Conservation (phyloP, 2,888 invertebrate genomes). For the Capitulum mitella region DNA sequence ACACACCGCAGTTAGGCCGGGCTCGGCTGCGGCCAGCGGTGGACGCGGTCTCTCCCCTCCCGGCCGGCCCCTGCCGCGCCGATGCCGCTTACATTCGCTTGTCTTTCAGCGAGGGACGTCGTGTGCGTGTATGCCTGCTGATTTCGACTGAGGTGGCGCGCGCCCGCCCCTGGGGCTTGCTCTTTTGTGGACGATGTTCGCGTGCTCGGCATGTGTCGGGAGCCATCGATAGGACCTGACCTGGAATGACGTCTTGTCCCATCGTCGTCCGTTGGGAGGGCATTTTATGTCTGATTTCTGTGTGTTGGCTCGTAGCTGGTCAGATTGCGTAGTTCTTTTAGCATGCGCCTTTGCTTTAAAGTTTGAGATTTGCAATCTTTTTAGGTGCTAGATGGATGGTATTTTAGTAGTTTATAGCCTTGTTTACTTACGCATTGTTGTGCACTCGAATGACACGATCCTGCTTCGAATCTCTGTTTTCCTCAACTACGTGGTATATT, state of each 20-base stretch:
- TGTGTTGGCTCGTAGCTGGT: not conserved
- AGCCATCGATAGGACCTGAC: too few relatives aligned
- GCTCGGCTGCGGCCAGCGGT: not conserved
- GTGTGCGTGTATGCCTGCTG: too few relatives aligned
- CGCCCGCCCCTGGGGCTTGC: too few relatives aligned
- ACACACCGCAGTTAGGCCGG: not conserved
- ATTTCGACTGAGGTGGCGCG: too few relatives aligned
- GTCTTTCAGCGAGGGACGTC: not conserved
- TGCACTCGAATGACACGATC: not conserved
- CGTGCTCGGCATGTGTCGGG: too few relatives aligned
- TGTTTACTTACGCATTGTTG: not conserved
- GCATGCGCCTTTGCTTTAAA: constrained; percentile 16
- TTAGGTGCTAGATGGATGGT: not conserved
- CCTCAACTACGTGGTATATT: not conserved
- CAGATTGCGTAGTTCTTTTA: not conserved
- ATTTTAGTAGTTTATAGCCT: constrained; percentile 2
- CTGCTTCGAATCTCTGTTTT: not conserved
- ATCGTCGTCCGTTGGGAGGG: not conserved
- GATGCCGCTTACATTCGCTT: not conserved
- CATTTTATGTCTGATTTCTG: constrained; percentile 13
- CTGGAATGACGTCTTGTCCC: not conserved
- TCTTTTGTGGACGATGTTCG: too few relatives aligned
- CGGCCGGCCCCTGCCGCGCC: not conserved
- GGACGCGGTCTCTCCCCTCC: not conserved
- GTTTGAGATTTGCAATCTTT: not conserved